Evolutionary conservation across 2,888 invertebrate genomes (phyloP), one percentile per base, ranked within the genome.

Genomic region (Elegia similella): DNA sequence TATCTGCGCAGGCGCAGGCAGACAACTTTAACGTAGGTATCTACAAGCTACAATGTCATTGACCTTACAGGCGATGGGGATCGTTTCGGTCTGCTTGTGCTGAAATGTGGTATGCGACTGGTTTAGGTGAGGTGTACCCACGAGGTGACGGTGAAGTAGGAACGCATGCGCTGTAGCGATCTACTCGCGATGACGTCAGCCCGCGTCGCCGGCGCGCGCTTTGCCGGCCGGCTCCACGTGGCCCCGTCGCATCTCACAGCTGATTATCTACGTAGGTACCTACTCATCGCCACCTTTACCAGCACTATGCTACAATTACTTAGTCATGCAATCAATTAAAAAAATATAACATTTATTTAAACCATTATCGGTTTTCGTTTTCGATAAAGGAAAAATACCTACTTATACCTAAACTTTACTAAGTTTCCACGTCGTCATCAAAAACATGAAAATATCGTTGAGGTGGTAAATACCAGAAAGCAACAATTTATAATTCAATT

Each of bases 1-100:
- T 48, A 32, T 15, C 10, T 48, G 13, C 13, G 47, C 30, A 32
- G 15, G 13, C 13, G 47, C 30, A 32, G 15, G 8, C 13, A 48
- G 15, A 3, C 15, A 7, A 48, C 32, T 70, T 72, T 66, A 67
- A 67, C 67, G 75, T 70, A 44, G 6, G 42, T 43, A 53, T 43
- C 17, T 55, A 47, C 44, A 55, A 44, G 72, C 72, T 63, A 62
- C 65, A 60, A 72, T 82, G 88, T 86, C 87, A 86, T 77, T 86
- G 87, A 86, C 84, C 88, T 76, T 73, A 70, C 68, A 68, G 70
- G 64, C 74, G 69, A 62, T 58, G 72, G 70, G 74, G 69, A 79
- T 74, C 75, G 81, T 83, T 86, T 84, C 84, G 83, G 84, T 85
- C 79, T 83, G 82, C 75, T 83, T 80, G 76, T 81, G 76, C 82